Base-by-base conservation (phyloP, 2,888 invertebrate genomes). In the Hedychridium roseum region DNA sequence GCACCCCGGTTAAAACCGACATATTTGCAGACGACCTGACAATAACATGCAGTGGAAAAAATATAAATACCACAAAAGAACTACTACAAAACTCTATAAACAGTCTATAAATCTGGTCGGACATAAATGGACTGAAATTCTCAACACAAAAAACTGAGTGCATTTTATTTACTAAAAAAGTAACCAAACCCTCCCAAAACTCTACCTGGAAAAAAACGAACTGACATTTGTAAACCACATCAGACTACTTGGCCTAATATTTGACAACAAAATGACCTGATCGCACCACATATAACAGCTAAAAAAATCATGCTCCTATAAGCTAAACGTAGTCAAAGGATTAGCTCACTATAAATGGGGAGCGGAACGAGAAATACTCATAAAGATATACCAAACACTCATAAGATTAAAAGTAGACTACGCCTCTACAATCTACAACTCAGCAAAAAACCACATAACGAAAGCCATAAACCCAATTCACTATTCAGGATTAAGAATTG, bases 241-340 rank as follows among this genome's bases (percentile, higher is more conserved):
- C 5, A 46, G 35, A 21, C 40, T 32, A 1, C 46, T 55, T 2
- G 62, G 59, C 3, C 18, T 60, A 11, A 51, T 17, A 0, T 53
- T 65, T 23, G 54, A 63, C 20, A 3, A n/a, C 1, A 57, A 51
- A 35, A 36, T 63, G 0, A 54, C 52, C 3, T 63, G 60, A 58
- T 46, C 5, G 28, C 26, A 40, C 2, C 61, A 57, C 20, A 47
- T 60, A 5, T 41, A 26, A 3, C 7, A 23, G 39, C 11, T 7
- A 51, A n/a, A 60, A 54, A 32, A 11, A 2, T 31, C 18, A n/a
- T 50, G 50, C 14, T 18, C 31, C 9, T 43, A 40, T 18, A 14
- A 43, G 32, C 31, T 46, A 0, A 50, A 50, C 11, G 2, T 46
- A 7, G 12, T 54, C 6, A 50, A 50, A n/a, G n/a, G n/a, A 43